phyloP scores from a whole-genome alignment of 1,140 invertebrate genomes.

The Heliconius hermathena region DNA sequence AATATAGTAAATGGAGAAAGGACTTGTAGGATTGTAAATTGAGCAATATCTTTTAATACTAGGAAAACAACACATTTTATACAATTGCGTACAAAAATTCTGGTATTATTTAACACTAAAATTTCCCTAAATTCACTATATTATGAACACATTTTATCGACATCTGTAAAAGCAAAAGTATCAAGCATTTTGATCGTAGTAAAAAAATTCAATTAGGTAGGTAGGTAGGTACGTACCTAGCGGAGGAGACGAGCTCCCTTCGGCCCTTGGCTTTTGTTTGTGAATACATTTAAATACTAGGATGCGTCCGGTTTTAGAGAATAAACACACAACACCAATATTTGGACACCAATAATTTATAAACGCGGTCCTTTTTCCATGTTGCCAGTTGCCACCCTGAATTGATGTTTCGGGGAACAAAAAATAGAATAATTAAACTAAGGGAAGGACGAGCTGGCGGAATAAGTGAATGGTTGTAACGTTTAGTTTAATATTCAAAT shows the following conservation, averaged over 20 bases:
- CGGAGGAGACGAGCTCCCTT: constrained; percentile 64
- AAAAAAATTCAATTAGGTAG: constrained; percentile 70
- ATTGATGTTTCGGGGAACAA: constrained; percentile 9
- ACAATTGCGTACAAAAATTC: not conserved
- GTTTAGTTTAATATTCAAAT: not conserved
- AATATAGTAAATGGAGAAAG: too few relatives aligned
- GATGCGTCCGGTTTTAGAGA: constrained; percentile 73
- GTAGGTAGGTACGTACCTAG: constrained; percentile 49
- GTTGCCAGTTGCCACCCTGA: constrained; percentile 45
- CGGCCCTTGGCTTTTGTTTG: constrained; percentile 73
- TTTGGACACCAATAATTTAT: constrained; percentile 74
- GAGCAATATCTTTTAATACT: too few relatives aligned
- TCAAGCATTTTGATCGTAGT: constrained; percentile 49
- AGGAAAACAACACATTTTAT: too few relatives aligned
- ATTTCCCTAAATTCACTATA: too few relatives aligned
- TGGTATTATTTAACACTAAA: not conserved
- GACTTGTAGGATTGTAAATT: too few relatives aligned
- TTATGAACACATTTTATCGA: too few relatives aligned
- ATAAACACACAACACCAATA: constrained; percentile 68
- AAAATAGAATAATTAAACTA: constrained; percentile 2
- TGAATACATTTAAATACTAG: constrained; percentile 77
- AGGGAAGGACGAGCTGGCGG: not conserved
- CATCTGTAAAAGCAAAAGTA: constrained; percentile 44
- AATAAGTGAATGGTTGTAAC: not conserved
- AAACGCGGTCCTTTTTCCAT: constrained; percentile 60